Evolutionary conservation across 2,113 vertebrate species (phyloP).

Genomic region (Ceyx cyanopectus): DNA sequence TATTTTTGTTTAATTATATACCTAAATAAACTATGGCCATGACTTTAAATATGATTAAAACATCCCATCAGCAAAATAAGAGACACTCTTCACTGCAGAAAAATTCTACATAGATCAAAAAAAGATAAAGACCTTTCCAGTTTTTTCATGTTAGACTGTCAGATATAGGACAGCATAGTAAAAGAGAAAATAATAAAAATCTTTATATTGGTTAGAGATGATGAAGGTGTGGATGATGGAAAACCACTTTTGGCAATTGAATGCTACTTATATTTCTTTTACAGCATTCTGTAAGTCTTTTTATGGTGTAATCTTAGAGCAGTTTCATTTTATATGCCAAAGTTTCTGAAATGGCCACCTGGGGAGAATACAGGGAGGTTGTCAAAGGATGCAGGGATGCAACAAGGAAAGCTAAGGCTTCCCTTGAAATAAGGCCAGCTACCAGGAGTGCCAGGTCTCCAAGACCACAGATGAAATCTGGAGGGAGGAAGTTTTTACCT

Average conservation of each 20-base stretch:
- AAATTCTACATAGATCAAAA: neutral
- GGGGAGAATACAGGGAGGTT: too few species aligned
- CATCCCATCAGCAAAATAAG: neutral
- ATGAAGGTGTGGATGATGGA: neutral
- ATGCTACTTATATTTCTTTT: neutral
- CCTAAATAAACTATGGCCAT: neutral
- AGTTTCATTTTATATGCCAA: neutral
- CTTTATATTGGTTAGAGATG: neutral
- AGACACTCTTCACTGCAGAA: neutral
- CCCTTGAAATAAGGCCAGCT: too few species aligned
- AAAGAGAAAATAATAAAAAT: neutral
- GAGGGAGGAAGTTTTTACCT: too few species aligned
- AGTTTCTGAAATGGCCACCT: neutral
- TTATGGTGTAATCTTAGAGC: neutral
- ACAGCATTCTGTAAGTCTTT: neutral
- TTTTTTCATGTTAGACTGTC: neutral
- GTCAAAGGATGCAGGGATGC: too few species aligned
- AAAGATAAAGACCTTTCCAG: neutral
- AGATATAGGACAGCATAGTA: neutral
- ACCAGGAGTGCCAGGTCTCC: too few species aligned
- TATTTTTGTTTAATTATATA: neutral
- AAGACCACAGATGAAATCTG: too few species aligned
- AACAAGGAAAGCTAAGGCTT: too few species aligned
- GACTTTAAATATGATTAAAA: neutral
- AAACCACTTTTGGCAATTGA: neutral